Conservation (phyloP, 2,113 vertebrate genomes). For the Sciurus niger region DNA sequence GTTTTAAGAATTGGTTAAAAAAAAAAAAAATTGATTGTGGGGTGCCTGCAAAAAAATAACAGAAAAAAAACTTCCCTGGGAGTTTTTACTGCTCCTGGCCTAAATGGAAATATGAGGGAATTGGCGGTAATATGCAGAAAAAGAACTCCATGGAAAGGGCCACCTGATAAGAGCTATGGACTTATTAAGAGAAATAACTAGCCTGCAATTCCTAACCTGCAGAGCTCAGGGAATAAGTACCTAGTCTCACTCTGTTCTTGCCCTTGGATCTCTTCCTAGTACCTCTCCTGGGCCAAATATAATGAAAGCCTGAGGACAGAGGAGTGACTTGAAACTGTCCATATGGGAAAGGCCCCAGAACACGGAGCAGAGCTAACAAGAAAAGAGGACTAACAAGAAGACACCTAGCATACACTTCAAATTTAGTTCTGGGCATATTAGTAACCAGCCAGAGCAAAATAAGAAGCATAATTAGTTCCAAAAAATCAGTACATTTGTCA, state of each 20-base stretch:
- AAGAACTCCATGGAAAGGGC: background rate
- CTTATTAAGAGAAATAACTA: background rate
- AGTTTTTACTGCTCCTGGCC: constrained; percentile 35
- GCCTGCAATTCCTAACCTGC: background rate
- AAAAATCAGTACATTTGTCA: constrained; percentile 56
- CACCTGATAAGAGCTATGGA: background rate
- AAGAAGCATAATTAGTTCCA: constrained; percentile 18
- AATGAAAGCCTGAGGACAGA: constrained; percentile 1
- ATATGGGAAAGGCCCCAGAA: background rate
- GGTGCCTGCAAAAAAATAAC: background rate
- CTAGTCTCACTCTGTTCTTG: background rate
- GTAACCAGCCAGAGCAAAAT: constrained; percentile 34
- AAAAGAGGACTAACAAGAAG: background rate
- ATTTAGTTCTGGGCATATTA: background rate
- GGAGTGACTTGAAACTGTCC: background rate
- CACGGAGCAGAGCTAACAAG: background rate
- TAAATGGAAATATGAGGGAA: constrained; percentile 19
- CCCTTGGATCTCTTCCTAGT: constrained; percentile 28
- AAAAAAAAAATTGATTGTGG: background rate
- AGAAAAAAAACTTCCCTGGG: background rate
- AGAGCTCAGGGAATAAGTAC: background rate
- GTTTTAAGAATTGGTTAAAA: constrained; percentile 13
- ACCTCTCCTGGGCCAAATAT: background rate
- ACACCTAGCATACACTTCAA: background rate
- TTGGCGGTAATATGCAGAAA: background rate